Evolutionary conservation across 2,888 invertebrate species (phyloP), one percentile per base, ranked within the genome.

Genomic region (Pachymerium ferrugineum): DNA sequence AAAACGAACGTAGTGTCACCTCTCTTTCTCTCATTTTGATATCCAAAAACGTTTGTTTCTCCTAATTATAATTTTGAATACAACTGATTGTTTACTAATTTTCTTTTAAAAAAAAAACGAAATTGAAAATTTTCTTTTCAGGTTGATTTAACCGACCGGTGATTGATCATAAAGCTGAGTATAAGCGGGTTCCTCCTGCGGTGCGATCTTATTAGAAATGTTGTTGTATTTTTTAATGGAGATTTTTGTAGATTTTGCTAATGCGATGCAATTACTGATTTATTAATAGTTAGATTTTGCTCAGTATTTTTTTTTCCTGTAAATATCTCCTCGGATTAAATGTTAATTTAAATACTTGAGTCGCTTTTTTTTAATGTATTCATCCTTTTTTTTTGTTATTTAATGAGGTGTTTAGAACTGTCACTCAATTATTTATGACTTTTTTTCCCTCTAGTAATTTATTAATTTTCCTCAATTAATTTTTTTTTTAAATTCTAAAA

Each of bases 121-220:
- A n/a, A n/a, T n/a, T n/a, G n/a, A n/a, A n/a, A n/a, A n/a, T n/a
- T n/a, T n/a, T n/a, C n/a, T n/a, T n/a, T n/a, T n/a, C n/a, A n/a
- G n/a, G n/a, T n/a, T n/a, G n/a, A n/a, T n/a, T n/a, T n/a, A n/a
- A n/a, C n/a, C n/a, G n/a, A n/a, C n/a, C n/a, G n/a, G n/a, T n/a
- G n/a, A n/a, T n/a, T n/a, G n/a, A n/a, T n/a, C n/a, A 54, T 16
- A 29, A 69, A 16, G 28, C 19, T 8, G 69, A 69, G 19, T 69
- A 29, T 16, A 69, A 69, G 19, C 19, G 8, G 69, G 69, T 69
- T 69, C 69, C 69, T 10, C 69, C 69, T 28, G 69, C 69, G 6
- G 69, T 69, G 19, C 69, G 69, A 8, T 69, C 69, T 22, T 69
- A 69, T 28, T 69, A 69, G 16, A 8, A 69, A 69, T 14, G 28